Conservation (phyloP, 2,113 vertebrate species). For the Dryoscopus gambensis region DNA sequence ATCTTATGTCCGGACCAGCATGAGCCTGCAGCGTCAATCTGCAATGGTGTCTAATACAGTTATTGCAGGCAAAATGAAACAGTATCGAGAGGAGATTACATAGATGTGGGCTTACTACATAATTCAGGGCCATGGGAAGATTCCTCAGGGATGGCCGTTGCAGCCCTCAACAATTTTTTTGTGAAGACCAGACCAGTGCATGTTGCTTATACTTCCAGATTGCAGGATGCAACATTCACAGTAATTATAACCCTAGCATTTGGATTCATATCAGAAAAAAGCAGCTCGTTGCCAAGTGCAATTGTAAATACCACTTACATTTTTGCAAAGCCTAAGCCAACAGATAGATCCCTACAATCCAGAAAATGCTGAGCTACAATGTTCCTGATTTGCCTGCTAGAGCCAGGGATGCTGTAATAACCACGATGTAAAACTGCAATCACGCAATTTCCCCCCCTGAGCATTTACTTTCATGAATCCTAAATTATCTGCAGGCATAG, state of each 20-base stretch:
- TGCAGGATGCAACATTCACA: conserved; percentile 6
- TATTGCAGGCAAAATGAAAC: not conserved
- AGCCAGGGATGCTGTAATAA: not conserved
- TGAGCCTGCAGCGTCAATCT: not conserved
- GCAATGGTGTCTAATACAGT: not conserved
- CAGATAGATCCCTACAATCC: conserved; percentile 63
- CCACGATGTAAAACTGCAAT: not conserved
- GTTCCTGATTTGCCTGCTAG: conserved; percentile 48
- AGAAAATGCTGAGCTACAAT: conserved; percentile 58
- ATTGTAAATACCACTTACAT: conserved; percentile 25
- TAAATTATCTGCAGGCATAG: not conserved
- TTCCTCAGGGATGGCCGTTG: not conserved
- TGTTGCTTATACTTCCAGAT: not conserved
- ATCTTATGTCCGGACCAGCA: not conserved
- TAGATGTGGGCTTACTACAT: not conserved
- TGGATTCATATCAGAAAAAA: conserved; percentile 14
- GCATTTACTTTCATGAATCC: not conserved
- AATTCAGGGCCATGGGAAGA: not conserved
- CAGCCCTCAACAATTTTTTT: not conserved
- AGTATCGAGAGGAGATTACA: not conserved
- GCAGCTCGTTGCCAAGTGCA: not conserved
- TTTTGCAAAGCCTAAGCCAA: conserved; percentile 52
- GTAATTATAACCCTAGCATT: conserved; percentile 30
- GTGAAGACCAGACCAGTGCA: not conserved
- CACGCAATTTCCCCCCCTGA: accelerated